Evolutionary conservation across 2,888 invertebrate species (phyloP).

Genomic region (Polyommatus iphigenia): DNA sequence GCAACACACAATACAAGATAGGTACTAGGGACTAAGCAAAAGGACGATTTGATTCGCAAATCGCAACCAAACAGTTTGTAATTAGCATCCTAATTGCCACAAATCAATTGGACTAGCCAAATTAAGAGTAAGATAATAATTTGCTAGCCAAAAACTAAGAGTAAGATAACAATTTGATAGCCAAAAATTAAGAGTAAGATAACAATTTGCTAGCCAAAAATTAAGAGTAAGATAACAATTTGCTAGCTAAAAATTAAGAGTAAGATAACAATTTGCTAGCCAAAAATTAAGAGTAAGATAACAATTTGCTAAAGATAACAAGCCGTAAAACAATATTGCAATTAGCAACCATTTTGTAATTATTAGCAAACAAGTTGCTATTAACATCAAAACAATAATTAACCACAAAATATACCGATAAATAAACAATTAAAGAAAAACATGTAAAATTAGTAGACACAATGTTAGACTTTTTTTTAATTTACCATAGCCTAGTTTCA

Average conservation of each 20-base stretch:
- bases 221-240: not conserved
- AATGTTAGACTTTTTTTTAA: too few species aligned
- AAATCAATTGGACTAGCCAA: slow-evolving; percentile 12
- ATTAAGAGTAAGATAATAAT: not conserved
- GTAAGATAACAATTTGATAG: too few species aligned
- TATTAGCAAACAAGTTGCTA: not conserved
- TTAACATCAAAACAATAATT: not conserved
- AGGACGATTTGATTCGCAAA: not conserved
- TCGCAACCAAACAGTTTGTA: not conserved
- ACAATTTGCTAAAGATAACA: not conserved
- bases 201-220: not conserved
- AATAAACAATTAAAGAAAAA: not conserved
- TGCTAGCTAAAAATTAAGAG: too few species aligned
- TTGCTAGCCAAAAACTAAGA: too few species aligned
- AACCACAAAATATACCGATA: not conserved
- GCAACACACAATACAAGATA: too few species aligned
- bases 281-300: not conserved
- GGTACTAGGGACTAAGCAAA: too few species aligned
- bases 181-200: too few species aligned
- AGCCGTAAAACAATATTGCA: slow-evolving; percentile 3
- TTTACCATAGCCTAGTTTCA: too few species aligned
- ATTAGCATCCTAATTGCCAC: not conserved
- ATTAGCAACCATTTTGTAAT: not conserved
- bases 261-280: not conserved
- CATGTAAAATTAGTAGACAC: not conserved